Base-by-base conservation (phyloP, 2,888 invertebrate species). In the Phlogophora meticulosa region DNA sequence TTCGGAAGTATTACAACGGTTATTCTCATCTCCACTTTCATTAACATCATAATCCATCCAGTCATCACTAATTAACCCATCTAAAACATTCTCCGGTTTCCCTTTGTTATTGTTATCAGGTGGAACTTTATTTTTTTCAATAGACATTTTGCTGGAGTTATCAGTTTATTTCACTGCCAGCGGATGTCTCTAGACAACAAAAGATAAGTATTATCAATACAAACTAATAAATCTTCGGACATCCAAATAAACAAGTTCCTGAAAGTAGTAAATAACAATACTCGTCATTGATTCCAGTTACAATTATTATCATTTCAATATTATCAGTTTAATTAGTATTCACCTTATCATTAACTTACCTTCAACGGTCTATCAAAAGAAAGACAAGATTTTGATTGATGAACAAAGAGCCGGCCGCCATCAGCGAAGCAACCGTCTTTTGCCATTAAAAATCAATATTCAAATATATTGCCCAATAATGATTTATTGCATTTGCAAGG, bases 131-230 rank as follows among this genome's bases (percentile, higher is more conserved):
- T 17, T 51, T 45, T 20, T 48, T 24, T 1, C 2, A 20, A 1
- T n/a, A 22, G 40, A 34, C 34, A 69, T 69, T 49, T 59, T 38
- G 36, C 15, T 7, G n/a, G 7, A 17, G 5, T 11, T 49, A 17
- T 34, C 15, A 15, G 7, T 11, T 1, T 20, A 11, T 24, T 20
- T 11, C 22, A 17, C 17, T 2, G 28, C 4, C 15, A 17, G 13
- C 1, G 13, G 36, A 13, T 22, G 11, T 11, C 15, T 71, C 15
- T 15, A 22, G 43, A 15, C n/a, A 15, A 45, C 7, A 9, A 24
- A 42, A n/a, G n/a, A 43, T 45, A 34, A 36, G 11, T 28, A 4
- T n/a, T 48, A 40, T 22, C 2, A 38, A 56, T 13, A 15, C 5
- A n/a, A 20, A 3, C 1, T 22, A 13, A 9, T 22, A 15, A 40